Percentiles rank a stretch among this genome's conserved stretches.
phyloP scores from a whole-genome alignment of 1,140 invertebrate species.

The Heliconius eleuchia region DNA sequence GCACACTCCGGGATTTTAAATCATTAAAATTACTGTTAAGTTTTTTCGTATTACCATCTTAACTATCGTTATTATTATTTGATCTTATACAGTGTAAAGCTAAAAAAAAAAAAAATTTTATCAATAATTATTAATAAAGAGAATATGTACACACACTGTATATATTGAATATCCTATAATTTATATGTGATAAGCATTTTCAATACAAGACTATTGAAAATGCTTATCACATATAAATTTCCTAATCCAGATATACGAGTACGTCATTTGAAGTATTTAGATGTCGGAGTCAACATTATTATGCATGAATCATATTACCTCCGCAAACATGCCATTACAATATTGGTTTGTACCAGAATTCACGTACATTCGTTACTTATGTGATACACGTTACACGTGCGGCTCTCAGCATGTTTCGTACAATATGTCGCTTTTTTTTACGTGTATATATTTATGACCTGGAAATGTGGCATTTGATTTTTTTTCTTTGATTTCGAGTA shows the following conservation, averaged over 20 bases:
- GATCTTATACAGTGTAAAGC: too few species aligned
- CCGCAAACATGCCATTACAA: constrained; percentile 10
- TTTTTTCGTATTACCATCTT: too few species aligned
- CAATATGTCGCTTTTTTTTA: constrained; percentile 34
- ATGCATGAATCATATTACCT: neutral
- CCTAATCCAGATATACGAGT: neutral
- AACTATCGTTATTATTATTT: too few species aligned
- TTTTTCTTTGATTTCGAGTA: constrained; percentile 30
- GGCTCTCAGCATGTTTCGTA: constrained; percentile 28
- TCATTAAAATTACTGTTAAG: too few species aligned
- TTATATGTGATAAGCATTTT: too few species aligned
- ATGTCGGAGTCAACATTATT: neutral
- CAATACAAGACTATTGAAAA: too few species aligned
- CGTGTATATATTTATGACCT: constrained; percentile 34
- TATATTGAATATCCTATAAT: too few species aligned
- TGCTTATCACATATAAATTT: neutral
- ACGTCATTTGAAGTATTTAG: constrained; percentile 6
- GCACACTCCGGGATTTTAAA: too few species aligned
- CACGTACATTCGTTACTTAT: constrained; percentile 14
- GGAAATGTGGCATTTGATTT: constrained; percentile 34
- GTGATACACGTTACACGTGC: constrained; percentile 18
- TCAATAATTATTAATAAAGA: too few species aligned
- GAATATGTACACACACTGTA: too few species aligned
- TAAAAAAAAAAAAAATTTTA: too few species aligned
- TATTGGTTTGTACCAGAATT: neutral